These are phyloP conservation scores for Alcedo quadribrachys DNA, from an alignment of 2,797 vertebrate species.

Conservation along the genomic window DNA sequence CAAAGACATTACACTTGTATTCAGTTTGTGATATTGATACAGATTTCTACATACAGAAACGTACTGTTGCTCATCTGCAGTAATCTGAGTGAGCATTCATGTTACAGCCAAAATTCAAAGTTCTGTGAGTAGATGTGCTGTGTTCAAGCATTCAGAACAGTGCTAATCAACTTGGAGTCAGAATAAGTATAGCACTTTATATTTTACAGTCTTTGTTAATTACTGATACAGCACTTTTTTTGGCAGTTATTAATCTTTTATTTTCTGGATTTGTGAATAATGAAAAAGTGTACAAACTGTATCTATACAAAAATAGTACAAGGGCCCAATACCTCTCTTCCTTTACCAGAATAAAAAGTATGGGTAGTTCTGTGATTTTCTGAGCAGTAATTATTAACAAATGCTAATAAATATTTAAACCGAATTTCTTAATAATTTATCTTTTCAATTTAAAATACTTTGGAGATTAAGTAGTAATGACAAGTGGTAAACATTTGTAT, in stretches of 20 bases:
- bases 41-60: background rate
- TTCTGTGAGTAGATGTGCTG: background rate
- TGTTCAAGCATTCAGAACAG: background rate
- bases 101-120: background rate
- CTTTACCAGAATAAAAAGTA: background rate
- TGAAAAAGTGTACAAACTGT: background rate
- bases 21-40: background rate
- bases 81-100: background rate
- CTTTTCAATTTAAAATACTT: background rate
- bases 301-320: background rate
- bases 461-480: background rate
- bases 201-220: background rate
- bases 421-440: constrained; percentile 20
- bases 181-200: background rate
- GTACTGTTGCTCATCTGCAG: background rate
- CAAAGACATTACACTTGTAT: background rate
- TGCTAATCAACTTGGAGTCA: background rate
- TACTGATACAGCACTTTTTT: background rate
- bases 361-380: constrained; percentile 5
- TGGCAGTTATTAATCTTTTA: background rate
- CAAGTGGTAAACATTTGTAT: background rate
- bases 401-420: constrained; percentile 22
- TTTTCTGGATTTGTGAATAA: background rate
- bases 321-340: background rate
- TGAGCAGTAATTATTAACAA: constrained; percentile 6